Evolutionary conservation across 1,140 invertebrate genomes (phyloP).

Genomic region (Subanguina moxae): DNA sequence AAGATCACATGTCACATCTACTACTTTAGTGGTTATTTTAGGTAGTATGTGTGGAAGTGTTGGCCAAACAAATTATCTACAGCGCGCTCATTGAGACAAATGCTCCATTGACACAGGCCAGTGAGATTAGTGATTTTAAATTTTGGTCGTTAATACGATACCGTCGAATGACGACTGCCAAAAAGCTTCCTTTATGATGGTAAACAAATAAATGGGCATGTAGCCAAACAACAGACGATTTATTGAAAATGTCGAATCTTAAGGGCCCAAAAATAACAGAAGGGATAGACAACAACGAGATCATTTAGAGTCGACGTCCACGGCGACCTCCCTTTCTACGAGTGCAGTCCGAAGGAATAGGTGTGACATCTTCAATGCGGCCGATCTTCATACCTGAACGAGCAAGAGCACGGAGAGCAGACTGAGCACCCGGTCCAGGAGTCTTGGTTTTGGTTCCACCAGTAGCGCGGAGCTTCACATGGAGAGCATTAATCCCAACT

Average conservation of each 20-base stretch:
- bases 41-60: slow-evolving; percentile 24
- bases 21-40: slow-evolving; percentile 13
- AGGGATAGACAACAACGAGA: neutral
- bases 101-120: slow-evolving; percentile 23
- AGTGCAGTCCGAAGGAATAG: slow-evolving; percentile 96
- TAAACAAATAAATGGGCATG: no score
- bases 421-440: slow-evolving; percentile 95
- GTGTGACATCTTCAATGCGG: slow-evolving; percentile 95
- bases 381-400: slow-evolving; percentile 99
- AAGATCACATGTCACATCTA: no score
- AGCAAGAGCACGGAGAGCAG: slow-evolving; percentile 90
- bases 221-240: no score
- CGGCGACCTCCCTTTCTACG: slow-evolving; percentile 98
- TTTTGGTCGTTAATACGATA: no score
- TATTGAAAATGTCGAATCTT: no score
- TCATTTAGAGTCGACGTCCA: slow-evolving; percentile 89
- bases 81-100: slow-evolving; percentile 20
- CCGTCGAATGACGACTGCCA: no score
- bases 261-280: no score
- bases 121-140: no score
- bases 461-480: slow-evolving; percentile 95
- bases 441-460: slow-evolving; percentile 92
- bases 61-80: slow-evolving; percentile 32
- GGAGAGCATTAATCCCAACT: slow-evolving; percentile 87
- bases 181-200: no score